These are phyloP conservation scores for Uria aalge DNA, from an alignment of 2,113 vertebrate species.

Conservation along the genomic window DNA sequence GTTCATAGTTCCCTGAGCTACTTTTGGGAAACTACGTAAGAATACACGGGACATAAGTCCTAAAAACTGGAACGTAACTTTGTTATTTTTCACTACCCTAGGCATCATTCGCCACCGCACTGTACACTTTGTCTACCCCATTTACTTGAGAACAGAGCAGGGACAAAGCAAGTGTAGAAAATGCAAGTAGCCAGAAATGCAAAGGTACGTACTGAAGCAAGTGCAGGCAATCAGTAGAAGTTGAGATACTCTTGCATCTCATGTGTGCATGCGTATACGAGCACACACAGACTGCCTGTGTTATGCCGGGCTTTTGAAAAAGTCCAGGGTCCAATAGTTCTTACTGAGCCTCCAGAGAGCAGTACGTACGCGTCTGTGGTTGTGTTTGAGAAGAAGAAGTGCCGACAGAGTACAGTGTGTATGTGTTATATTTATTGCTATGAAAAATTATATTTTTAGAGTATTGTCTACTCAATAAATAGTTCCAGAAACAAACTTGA, in stretches of 20 bases:
- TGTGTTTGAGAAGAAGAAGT: background rate
- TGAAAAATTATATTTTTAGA: constrained; percentile 9
- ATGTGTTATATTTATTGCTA: background rate
- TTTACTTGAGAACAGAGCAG: background rate
- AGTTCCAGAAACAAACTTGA: constrained; percentile 20
- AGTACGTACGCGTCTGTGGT: background rate
- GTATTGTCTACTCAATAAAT: constrained; percentile 7
- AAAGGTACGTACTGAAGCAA: background rate
- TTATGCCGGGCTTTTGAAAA: background rate
- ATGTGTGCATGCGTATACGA: background rate
- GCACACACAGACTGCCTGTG: background rate
- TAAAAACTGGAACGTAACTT: background rate
- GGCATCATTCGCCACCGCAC: background rate
- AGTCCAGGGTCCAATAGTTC: background rate
- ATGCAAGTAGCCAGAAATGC: background rate
- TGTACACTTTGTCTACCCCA: background rate
- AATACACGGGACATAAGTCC: background rate
- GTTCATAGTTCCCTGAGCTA: background rate
- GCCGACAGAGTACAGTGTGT: background rate
- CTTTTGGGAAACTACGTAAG: background rate
- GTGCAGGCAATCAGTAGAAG: background rate
- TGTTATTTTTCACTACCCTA: background rate
- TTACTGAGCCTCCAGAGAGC: background rate
- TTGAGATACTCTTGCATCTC: background rate
- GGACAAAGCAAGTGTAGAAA: background rate